These are phyloP conservation scores for Achlya flavicornis DNA, from an alignment of 2,888 invertebrate species.

Conservation along the genomic window DNA sequence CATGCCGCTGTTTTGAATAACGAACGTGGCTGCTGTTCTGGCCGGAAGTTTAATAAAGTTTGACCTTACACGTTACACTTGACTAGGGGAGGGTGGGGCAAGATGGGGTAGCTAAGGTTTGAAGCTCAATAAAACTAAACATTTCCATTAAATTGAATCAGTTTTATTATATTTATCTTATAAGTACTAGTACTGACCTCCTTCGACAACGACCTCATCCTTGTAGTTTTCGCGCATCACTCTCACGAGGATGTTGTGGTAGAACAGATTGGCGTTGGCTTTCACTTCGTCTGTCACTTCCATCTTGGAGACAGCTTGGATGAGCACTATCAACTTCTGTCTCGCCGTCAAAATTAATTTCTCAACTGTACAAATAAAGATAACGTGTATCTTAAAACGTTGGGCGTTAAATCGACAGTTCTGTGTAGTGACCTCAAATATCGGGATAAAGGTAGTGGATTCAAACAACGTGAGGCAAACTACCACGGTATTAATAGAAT, in stretches of 20 bases:
- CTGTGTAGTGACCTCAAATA: no score
- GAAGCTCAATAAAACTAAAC: no score
- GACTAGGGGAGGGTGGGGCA: no score
- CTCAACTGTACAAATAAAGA: constrained; percentile 55
- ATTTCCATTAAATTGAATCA: no score
- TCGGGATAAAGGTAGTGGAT: no score
- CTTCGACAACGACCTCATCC: constrained; percentile 69
- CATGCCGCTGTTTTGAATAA: neutral
- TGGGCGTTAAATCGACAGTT: no score
- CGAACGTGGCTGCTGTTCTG: neutral
- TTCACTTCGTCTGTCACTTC: constrained; percentile 64
- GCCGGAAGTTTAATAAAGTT: neutral
- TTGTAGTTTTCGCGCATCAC: constrained; percentile 72
- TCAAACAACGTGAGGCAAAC: no score
- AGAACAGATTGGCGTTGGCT: constrained; percentile 61
- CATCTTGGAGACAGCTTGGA: constrained; percentile 69
- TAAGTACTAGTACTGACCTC: no score
- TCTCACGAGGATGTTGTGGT: constrained; percentile 70
- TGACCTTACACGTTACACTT: neutral
- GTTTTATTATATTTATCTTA: no score
- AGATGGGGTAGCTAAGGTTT: no score
- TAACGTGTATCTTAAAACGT: no score
- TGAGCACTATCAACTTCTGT: constrained; percentile 65
- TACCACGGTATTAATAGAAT: no score
- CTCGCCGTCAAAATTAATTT: constrained; percentile 62